Percentiles rank a stretch among this genome's conserved stretches.
Evolutionary conservation across 2,797 vertebrate species (phyloP).

Genomic region (Nyctibius grandis): DNA sequence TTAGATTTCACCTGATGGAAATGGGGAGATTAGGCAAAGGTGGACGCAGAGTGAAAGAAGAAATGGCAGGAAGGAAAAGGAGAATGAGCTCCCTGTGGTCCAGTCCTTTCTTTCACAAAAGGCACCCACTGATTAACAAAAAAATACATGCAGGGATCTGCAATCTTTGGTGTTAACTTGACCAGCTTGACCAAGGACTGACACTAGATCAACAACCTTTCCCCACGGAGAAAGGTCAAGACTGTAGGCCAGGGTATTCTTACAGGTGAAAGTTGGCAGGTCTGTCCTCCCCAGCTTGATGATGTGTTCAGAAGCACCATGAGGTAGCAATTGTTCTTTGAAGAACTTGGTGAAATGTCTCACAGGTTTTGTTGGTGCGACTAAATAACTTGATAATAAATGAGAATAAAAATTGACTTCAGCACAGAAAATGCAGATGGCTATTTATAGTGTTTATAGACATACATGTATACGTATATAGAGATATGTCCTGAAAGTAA

Average conservation of each 20-base stretch:
- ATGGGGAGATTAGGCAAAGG: neutral
- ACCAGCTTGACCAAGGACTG: neutral
- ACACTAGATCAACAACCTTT: neutral
- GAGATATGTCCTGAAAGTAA: neutral
- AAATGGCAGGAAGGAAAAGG: neutral
- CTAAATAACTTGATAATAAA: neutral
- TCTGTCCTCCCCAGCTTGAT: neutral
- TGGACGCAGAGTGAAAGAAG: neutral
- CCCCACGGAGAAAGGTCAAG: neutral
- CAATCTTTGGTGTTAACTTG: neutral
- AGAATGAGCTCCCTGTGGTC: neutral
- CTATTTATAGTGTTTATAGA: neutral
- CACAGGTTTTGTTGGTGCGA: neutral
- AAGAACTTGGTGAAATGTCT: neutral
- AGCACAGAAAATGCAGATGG: neutral
- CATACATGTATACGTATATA: neutral
- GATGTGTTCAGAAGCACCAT: neutral
- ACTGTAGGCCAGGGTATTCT: neutral
- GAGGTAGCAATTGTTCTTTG: neutral
- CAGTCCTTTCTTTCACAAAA: neutral
- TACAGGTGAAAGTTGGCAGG: neutral
- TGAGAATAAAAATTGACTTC: neutral
- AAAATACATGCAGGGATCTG: neutral
- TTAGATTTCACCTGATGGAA: neutral
- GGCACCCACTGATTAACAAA: neutral